Evolutionary conservation across 92 coral and sea anemone species (phyloP), one percentile per base, ranked within the genome.

Genomic region (Meandrina meandrites): DNA sequence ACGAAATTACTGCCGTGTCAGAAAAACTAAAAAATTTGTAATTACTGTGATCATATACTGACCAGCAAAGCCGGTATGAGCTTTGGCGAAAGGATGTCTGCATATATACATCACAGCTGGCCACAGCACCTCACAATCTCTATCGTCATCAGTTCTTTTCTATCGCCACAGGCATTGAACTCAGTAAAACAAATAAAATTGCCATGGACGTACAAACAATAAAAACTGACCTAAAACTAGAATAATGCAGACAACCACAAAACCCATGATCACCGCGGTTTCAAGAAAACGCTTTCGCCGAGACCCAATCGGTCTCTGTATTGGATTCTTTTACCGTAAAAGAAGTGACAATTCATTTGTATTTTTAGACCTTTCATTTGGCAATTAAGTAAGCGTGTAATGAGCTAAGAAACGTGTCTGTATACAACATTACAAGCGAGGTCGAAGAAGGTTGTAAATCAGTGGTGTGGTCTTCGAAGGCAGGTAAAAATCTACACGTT

Each of bases 81-180:
- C 48, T 45, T 45, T 8, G 8, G 48, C 4, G 48, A 45, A 45
- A 45, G 48, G n/a, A n/a, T n/a, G n/a, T n/a, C n/a, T n/a, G n/a
- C n/a, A n/a, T n/a, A n/a, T n/a, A n/a, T n/a, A n/a, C n/a, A n/a
- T 66, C 34, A 66, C 71, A 66, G 71, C 71, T 66, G 71, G 71
- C 32, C 71, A 1, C 16, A 28, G 17, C 5, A n/a, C 28, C 34
- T 27, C 16, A 66, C 31, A 11, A 66, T 34, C 13, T 60, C 24
- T 60, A 27, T 66, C 71, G 71, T 66, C 71, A 66, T 66, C 71
- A 24, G 1, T 27, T 1, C 3, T 77, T 45, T 77, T 28, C 42
- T 16, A n/a, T 77, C 64, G 37, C 60, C 36, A 15, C 81, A 77
- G n/a, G 64, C 78, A 34, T 73, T 73, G 51, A 73, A 36, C 78